Evolutionary conservation across 1,140 invertebrate species (phyloP), one percentile per base, ranked within the genome.

Genomic region (Ectropis grisescens): DNA sequence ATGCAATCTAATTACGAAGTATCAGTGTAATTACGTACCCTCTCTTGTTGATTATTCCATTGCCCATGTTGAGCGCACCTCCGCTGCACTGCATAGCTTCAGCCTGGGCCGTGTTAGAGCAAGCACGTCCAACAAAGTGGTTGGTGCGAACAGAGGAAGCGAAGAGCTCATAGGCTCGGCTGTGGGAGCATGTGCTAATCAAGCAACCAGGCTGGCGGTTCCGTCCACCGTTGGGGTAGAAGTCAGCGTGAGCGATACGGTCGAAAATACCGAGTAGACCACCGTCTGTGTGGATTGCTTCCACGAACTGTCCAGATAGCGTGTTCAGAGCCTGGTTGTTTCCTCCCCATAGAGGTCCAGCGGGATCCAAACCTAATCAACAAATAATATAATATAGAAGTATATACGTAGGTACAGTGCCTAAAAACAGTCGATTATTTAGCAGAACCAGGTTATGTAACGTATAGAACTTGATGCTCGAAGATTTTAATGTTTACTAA

Each of bases 171-270:
- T 79, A 84, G 1, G 87, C 69, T 5, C 83, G 67, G 11, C 51
- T 41, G 39, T 85, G 85, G n/a, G 82, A 66, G 29, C 85, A 86
- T 26, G 30, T 52, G 39, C 75, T 72, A 2, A 48, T 16, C 1
- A 15, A 30, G 38, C 91, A 92, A 4, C 90, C 90, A 2, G 88
- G 86, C 56, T 91, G 90, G 1, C 46, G 19, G 24, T 58, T 55
- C 16, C 43, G 47, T 2, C 86, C 87, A 15, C 86, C 87, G 32
- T 85, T n/a, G n/a, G n/a, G n/a, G n/a, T n/a, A n/a, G n/a, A n/a
- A n/a, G n/a, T n/a, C n/a, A n/a, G n/a, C n/a, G 29, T 75, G 37
- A 4, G 74, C 84, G 1, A 76, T 32, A 0, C 62, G 32, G 2
- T 64, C 39, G 1, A 29, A 30, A 5, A 82, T 58, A 2, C 83